phyloP scores from a whole-genome alignment of 2,797 vertebrate species.

The Mastacembelus armatus region DNA sequence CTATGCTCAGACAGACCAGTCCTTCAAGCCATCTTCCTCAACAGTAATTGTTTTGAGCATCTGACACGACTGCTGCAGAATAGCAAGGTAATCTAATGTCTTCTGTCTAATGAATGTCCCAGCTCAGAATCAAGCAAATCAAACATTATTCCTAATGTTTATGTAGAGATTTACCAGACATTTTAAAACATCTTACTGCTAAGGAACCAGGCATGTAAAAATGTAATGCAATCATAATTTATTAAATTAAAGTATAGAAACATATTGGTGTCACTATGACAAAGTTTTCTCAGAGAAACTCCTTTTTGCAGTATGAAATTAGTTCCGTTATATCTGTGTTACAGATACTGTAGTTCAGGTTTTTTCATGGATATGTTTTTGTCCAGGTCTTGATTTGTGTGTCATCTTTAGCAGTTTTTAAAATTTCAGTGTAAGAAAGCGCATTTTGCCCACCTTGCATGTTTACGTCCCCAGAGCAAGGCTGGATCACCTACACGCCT shows the following conservation, averaged over 20 bases:
- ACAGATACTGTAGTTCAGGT: neutral
- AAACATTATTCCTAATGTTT: too few species aligned
- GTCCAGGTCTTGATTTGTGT: neutral
- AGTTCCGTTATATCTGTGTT: too few species aligned
- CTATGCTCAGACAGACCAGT: conserved; percentile 95
- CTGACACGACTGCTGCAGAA: conserved; percentile 95
- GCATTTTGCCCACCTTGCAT: conserved; percentile 69
- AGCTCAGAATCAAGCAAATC: too few species aligned
- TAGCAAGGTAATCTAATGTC: conserved; percentile 99
- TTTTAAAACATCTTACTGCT: too few species aligned
- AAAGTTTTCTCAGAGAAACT: too few species aligned
- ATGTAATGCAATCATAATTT: too few species aligned
- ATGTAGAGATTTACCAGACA: too few species aligned
- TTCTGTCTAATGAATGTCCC: too few species aligned
- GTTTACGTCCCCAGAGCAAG: conserved; percentile 58
- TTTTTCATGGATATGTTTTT: neutral
- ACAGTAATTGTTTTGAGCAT: conserved; percentile 98
- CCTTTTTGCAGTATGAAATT: too few species aligned
- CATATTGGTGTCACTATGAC: too few species aligned
- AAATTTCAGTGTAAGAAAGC: conserved; percentile 10
- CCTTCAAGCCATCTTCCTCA: conserved; percentile 98
- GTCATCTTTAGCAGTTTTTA: conserved; percentile 1
- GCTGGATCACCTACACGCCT: conserved; percentile 66
- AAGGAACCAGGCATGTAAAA: too few species aligned
- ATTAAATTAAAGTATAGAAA: too few species aligned